phyloP scores from a whole-genome alignment of 2,113 vertebrate species.

The Ahaetulla prasina region DNA sequence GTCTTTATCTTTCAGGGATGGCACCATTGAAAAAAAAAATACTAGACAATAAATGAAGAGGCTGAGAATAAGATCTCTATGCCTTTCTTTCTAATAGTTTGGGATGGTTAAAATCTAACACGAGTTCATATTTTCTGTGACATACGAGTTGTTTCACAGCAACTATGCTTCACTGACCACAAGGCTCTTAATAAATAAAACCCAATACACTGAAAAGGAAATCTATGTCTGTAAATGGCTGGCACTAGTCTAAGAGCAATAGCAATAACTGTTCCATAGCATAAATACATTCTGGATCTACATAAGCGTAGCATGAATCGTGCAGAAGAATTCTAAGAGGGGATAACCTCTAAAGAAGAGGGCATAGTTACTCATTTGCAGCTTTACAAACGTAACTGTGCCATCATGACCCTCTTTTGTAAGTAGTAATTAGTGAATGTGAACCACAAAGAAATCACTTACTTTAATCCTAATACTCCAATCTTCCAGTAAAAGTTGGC shows the following conservation, averaged over 20 bases:
- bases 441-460: background rate
- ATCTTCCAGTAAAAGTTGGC: background rate
- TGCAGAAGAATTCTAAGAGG: background rate
- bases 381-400: background rate
- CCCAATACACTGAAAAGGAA: background rate
- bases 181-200: background rate
- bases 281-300: background rate
- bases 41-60: background rate
- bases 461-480: background rate
- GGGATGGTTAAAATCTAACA: background rate
- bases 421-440: background rate
- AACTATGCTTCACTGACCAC: background rate
- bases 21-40: constrained; percentile 40
- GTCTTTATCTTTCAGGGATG: constrained; percentile 54
- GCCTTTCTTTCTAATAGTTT: background rate
- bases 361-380: background rate
- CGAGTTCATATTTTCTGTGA: background rate
- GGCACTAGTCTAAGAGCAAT: background rate
- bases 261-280: background rate
- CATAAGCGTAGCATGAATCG: background rate
- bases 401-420: background rate
- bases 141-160: background rate
- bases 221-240: background rate
- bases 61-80: constrained; percentile 20
- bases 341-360: background rate